phyloP scores from a whole-genome alignment of 2,888 invertebrate species.

The Cinara cedri region DNA sequence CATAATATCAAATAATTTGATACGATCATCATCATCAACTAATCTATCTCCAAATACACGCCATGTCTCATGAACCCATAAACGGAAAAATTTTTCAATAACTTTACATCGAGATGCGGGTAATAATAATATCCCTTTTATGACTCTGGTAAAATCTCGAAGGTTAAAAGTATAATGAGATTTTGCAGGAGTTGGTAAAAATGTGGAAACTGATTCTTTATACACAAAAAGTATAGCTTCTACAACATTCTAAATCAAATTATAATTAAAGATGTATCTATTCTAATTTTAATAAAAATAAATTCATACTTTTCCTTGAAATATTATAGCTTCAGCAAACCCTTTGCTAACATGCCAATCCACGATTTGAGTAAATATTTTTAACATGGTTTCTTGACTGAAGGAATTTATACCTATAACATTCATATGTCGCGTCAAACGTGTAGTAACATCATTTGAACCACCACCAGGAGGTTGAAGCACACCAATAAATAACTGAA shows the following conservation, averaged over 20 bases:
- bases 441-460: conserved; percentile 83
- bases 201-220: conserved; percentile 74
- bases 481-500: conserved; percentile 80
- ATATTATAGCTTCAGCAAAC: conserved; percentile 71
- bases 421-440: conserved; percentile 85
- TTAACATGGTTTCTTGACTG: conserved; percentile 82
- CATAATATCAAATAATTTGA: conserved; percentile 73
- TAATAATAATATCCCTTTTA: conserved; percentile 80
- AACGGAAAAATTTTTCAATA: conserved; percentile 79
- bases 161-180: conserved; percentile 94
- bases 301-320: conserved; percentile 67
- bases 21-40: conserved; percentile 72
- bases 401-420: conserved; percentile 87
- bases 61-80: conserved; percentile 93
- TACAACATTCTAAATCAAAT: conserved; percentile 72
- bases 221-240: conserved; percentile 86
- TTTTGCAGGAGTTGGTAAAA: conserved; percentile 89
- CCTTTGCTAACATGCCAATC: conserved; percentile 92
- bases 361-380: conserved; percentile 86
- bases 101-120: conserved; percentile 73
- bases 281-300: not conserved
- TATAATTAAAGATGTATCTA: not conserved
- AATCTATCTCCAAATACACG: conserved; percentile 90
- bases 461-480: conserved; percentile 92
- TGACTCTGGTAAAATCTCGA: conserved; percentile 87